Evolutionary conservation across 2,113 vertebrate species (phyloP).

Genomic region (Corythornis madagascariensis): DNA sequence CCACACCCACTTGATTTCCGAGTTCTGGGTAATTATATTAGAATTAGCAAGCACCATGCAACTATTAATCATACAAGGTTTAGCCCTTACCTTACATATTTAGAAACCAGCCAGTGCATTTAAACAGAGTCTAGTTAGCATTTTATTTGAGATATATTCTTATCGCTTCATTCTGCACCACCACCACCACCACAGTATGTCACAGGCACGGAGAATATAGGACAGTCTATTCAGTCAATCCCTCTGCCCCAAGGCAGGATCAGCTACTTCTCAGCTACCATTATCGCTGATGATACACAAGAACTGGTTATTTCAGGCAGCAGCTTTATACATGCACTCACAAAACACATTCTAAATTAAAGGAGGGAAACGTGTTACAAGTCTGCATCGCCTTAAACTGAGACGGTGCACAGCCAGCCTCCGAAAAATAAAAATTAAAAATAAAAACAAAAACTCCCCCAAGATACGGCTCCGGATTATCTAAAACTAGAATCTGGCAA

Average conservation of each 20-base stretch:
- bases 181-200: neutral
- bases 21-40: slow-evolving; percentile 39
- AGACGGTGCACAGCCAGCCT: neutral
- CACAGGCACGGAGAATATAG: neutral
- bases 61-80: slow-evolving; percentile 29
- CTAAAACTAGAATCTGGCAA: neutral
- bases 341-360: neutral
- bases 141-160: neutral
- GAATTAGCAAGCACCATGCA: slow-evolving; percentile 1
- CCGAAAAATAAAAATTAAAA: neutral
- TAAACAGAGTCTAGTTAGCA: neutral
- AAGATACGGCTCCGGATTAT: neutral
- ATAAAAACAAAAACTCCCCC: neutral
- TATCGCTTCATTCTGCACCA: neutral
- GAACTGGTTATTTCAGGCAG: slow-evolving; percentile 12
- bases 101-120: neutral
- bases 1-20: slow-evolving; percentile 71
- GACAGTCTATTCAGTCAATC: neutral
- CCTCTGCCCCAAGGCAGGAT: slow-evolving; percentile 32
- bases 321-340: neutral
- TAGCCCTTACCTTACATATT: slow-evolving; percentile 8
- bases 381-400: neutral
- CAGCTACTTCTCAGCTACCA: neutral
- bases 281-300: neutral
- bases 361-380: neutral